Percentiles rank a stretch among this genome's conserved stretches.
Conservation (phyloP, 2,113 vertebrate genomes). For the Rhipidura dahli region DNA sequence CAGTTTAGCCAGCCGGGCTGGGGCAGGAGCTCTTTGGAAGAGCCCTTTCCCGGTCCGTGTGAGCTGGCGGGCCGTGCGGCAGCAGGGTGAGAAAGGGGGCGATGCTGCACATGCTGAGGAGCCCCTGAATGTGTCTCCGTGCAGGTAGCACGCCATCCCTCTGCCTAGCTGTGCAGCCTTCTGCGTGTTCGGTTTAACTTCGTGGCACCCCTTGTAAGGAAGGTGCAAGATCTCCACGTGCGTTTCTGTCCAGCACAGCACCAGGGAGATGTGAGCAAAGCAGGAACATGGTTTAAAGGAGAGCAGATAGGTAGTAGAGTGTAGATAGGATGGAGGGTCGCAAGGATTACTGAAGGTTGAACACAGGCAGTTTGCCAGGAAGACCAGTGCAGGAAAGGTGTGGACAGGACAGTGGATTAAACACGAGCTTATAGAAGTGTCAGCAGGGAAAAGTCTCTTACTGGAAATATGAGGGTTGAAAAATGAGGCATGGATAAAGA, state of each 20-base stretch:
- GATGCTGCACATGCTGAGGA: background rate
- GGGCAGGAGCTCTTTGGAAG: background rate
- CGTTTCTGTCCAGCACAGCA: background rate
- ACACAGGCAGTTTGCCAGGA: background rate
- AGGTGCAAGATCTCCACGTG: background rate
- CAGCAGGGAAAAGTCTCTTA: background rate
- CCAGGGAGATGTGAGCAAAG: background rate
- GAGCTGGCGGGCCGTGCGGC: background rate
- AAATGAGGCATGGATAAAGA: background rate
- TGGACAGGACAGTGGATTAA: background rate
- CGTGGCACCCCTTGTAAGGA: background rate
- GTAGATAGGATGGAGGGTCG: background rate
- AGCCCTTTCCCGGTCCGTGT: accelerated
- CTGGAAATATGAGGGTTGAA: background rate
- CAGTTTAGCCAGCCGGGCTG: background rate
- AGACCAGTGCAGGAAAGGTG: background rate
- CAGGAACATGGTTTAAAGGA: background rate
- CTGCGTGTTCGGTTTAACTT: background rate
- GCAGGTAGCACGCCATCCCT: accelerated
- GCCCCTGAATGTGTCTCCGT: too few species aligned
- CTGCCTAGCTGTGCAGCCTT: background rate
- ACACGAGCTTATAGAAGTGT: background rate
- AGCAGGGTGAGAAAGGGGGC: background rate
- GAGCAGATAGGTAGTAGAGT: background rate
- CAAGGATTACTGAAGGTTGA: background rate